Evolutionary conservation across 2,113 vertebrate genomes (phyloP).

Genomic region (Channa maculata): DNA sequence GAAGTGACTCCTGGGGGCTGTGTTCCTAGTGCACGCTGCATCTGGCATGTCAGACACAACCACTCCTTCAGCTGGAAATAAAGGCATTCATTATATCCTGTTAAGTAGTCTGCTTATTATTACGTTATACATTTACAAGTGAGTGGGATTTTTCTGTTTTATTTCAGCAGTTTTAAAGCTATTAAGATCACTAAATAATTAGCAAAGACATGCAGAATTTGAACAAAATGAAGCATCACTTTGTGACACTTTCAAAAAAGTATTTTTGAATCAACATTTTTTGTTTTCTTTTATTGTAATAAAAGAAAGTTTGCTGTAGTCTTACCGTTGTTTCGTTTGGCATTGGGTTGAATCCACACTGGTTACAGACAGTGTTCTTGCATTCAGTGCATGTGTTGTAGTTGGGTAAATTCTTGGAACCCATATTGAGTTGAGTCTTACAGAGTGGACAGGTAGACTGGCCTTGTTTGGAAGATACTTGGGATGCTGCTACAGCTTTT

Average conservation of each 20-base stretch:
- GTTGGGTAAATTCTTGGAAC: slow-evolving; percentile 87
- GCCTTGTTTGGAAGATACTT: too few species aligned
- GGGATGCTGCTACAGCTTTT: slow-evolving; percentile 64
- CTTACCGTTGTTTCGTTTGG: slow-evolving; percentile 89
- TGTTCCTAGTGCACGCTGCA: slow-evolving; percentile 86
- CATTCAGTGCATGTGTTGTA: slow-evolving; percentile 92
- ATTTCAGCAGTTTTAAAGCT: neutral
- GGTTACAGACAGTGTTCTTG: slow-evolving; percentile 90
- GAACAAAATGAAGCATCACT: neutral
- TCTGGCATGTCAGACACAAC: slow-evolving; percentile 95
- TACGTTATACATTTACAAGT: neutral
- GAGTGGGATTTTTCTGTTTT: neutral
- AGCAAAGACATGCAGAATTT: neutral
- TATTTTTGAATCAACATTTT: neutral
- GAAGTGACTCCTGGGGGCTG: slow-evolving; percentile 63
- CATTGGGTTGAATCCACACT: slow-evolving; percentile 94
- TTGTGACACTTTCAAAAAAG: neutral
- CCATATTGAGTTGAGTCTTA: slow-evolving; percentile 87
- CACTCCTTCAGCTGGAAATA: slow-evolving; percentile 87
- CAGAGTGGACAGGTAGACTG: slow-evolving; percentile 88
- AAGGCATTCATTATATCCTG: neutral
- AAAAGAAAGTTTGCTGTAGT: too few species aligned
- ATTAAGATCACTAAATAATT: neutral
- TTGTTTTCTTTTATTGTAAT: neutral
- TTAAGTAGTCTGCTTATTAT: neutral